Percentiles rank a stretch among this genome's conserved stretches.
Conservation (phyloP, 2,797 vertebrate genomes). For the Knipowitschia caucasica region DNA sequence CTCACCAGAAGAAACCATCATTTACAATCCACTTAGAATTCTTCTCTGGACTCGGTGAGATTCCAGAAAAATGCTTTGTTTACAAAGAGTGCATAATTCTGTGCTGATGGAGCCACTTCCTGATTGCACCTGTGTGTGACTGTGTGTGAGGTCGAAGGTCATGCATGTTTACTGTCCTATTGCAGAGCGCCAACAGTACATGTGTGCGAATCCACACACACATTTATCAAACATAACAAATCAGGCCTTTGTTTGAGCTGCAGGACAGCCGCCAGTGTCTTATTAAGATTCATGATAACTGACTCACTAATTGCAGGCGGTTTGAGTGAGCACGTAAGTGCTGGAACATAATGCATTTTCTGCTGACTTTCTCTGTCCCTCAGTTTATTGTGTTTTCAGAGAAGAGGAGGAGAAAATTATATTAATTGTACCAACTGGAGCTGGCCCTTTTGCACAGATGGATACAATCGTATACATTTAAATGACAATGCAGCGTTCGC, state of each 20-base stretch:
- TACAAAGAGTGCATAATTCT: slow-evolving; percentile 58
- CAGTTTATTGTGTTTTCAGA: slow-evolving; percentile 49
- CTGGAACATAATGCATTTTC: slow-evolving; percentile 55
- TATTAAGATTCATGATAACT: slow-evolving; percentile 58
- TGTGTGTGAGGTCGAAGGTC: slow-evolving; percentile 44
- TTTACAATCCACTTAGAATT: slow-evolving; percentile 67
- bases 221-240: slow-evolving; percentile 69
- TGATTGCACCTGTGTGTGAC: slow-evolving; percentile 31
- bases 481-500: slow-evolving; percentile 73
- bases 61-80: slow-evolving; percentile 73
- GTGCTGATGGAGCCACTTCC: slow-evolving; percentile 70
- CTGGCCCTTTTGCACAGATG: slow-evolving; percentile 50
- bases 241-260: slow-evolving; percentile 63
- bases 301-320: slow-evolving; percentile 70
- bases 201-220: slow-evolving; percentile 51
- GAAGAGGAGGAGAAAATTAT: slow-evolving; percentile 52
- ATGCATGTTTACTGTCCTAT: slow-evolving; percentile 42
- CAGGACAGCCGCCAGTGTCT: slow-evolving; percentile 69
- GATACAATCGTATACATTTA: slow-evolving; percentile 64
- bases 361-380: slow-evolving; percentile 53
- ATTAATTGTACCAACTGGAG: slow-evolving; percentile 62
- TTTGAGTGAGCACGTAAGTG: slow-evolving; percentile 53
- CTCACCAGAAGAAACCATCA: slow-evolving; percentile 42
- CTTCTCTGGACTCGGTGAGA: slow-evolving; percentile 65
- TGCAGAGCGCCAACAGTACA: slow-evolving; percentile 40